Evolutionary conservation across 2,113 vertebrate species (phyloP), one percentile per base, ranked within the genome.

Genomic region (Alouatta palliata): DNA sequence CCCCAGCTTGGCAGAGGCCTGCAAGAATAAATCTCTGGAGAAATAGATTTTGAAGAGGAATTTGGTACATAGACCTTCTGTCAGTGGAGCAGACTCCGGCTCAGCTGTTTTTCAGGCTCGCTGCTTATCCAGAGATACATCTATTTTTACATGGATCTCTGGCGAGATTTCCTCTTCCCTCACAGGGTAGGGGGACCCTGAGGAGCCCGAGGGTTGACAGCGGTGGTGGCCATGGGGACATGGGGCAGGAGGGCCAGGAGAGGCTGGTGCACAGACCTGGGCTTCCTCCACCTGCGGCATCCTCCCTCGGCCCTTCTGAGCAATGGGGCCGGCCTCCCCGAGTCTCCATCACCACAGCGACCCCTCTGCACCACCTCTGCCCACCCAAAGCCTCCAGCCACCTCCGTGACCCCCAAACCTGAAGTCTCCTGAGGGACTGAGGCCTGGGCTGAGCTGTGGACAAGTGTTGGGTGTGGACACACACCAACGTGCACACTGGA

Each of bases 1-100:
- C 94, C 76, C 94, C 84, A 40, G 81, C 87, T 87, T n/a, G 0
- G 70, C 84, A 64, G 86, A 37, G 93, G 83, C 88, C 96, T 27
- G 86, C 73, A 80, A 94, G 91, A 95, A 93, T 89, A 95, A 90
- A 94, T 95, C 97, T 97, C 96, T 1, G 0, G 96, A 96, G 97
- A 98, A 97, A 97, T 68, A 93, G 97, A 97, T 96, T 98, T 92
- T 97, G 96, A 97, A 96, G 97, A 98, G 95, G 95, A 98, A 97
- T 96, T 94, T 76, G 86, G 97, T 91, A 95, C 95, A 97, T 97
- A 98, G 98, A 98, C 97, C 97, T 98, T 97, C 97, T 96, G 97
- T 98, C 98, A 96, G 86, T 32, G 1, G 91, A 82, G 98, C 97
- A 93, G 93, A 94, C 95, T 95, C 93, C 1, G 76, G 96, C 87